Base-by-base conservation (phyloP, 37 sponge, comb jelly and placozoan species). In the Diacarnus erythraeanus region DNA sequence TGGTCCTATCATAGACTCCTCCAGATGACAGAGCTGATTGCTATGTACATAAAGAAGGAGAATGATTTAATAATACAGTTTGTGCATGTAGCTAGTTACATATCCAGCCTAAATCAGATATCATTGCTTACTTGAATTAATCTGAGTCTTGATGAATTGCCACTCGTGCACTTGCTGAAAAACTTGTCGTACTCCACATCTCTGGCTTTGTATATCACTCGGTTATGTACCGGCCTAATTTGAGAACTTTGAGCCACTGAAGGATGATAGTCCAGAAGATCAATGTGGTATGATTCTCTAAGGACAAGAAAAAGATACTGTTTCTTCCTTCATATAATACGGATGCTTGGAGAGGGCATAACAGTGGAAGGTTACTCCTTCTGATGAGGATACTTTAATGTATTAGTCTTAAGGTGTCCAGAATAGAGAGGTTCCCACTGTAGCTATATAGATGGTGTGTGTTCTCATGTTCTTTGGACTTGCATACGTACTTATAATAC, bases 271-370 rank as follows among this genome's bases (percentile, higher is more conserved):
- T 30, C 3, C 1, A 71, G 1, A 31, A 37, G 78, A 15, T 79
- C 87, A 38, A 86, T 35, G 57, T 86, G 75, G 44, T 79, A 86
- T 2, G 80, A 57, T 31, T 86, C 87, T 9, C 87, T 86, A 67
- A 67, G n/a, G 3, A 82, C 20, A 22, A 41, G 64, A n/a, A 82
- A n/a, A 21, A 2, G 38, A 39, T 18, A 22, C 42, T 29, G 23
- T 37, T 69, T 35, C 56, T 54, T 54, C 56, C 17, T 54, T 54
- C 17, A 26, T 63, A 9, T 20, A 23, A 20, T 63, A 23, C n/a
- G 64, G 8, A 63, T 64, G 65, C n/a, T n/a, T n/a, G n/a, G n/a
- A n/a, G n/a, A n/a, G n/a, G n/a, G n/a, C n/a, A n/a, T n/a, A n/a
- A n/a, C n/a, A n/a, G n/a, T n/a, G n/a, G n/a, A n/a, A n/a, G n/a